phyloP scores from a whole-genome alignment of 2,113 vertebrate species.

The Tonatia bakeri region DNA sequence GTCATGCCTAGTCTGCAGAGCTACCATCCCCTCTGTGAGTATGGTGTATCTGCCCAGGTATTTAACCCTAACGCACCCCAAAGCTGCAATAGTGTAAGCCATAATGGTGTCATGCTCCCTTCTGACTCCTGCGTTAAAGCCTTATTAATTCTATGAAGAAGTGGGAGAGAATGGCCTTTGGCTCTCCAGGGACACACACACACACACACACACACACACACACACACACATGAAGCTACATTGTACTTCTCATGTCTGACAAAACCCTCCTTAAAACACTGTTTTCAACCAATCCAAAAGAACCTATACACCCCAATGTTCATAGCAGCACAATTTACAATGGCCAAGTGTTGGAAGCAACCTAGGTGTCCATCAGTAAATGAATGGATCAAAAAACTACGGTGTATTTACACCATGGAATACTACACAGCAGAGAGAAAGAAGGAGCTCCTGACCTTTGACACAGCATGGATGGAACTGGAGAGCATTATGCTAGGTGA shows the following conservation, averaged over 20 bases:
- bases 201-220: not conserved
- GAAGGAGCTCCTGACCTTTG: too few relatives aligned
- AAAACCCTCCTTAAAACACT: not conserved
- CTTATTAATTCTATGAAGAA: conserved; percentile 13
- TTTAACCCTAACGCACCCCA: not conserved
- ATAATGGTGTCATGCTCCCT: not conserved
- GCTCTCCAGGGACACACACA: not conserved
- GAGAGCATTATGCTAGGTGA: too few relatives aligned
- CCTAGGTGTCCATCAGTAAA: too few relatives aligned
- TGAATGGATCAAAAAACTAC: too few relatives aligned
- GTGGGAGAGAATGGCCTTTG: not conserved
- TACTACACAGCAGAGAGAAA: too few relatives aligned
- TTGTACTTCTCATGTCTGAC: not conserved
- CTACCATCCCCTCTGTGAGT: not conserved
- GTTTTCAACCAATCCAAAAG: not conserved
- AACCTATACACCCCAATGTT: too few relatives aligned
- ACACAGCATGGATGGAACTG: too few relatives aligned
- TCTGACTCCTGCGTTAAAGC: not conserved
- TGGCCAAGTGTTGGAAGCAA: too few relatives aligned
- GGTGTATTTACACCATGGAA: too few relatives aligned
- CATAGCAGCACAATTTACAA: too few relatives aligned
- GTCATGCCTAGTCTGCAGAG: not conserved
- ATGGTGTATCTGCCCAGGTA: not conserved
- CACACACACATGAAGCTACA: not conserved
- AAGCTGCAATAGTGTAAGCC: not conserved